Conservation (phyloP, 2,797 vertebrate genomes). For the Sebastes itinus region DNA sequence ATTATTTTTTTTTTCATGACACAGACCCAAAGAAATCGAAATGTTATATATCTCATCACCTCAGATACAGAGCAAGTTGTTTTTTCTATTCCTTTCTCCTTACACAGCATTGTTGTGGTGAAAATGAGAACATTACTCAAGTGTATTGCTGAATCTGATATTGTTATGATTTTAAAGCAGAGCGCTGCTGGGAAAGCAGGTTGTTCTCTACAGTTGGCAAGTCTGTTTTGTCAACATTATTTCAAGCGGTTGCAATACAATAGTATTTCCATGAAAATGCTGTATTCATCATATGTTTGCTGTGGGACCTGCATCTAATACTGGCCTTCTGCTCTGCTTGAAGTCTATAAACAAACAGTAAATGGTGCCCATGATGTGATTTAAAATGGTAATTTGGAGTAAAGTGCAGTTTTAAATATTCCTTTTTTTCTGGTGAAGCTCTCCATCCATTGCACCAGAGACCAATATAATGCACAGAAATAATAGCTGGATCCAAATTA, state of each 20-base stretch:
- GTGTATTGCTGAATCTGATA: conserved; percentile 40
- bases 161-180: conserved; percentile 40
- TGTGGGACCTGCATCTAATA: conserved; percentile 17
- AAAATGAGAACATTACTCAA: conserved; percentile 39
- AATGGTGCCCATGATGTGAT: conserved; percentile 17
- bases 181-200: conserved; percentile 20
- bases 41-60: conserved; percentile 3
- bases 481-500: neutral
- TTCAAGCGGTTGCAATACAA: conserved; percentile 30
- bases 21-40: neutral
- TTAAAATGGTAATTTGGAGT: conserved; percentile 21
- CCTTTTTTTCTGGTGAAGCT: neutral
- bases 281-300: conserved; percentile 27
- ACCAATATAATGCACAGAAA: neutral
- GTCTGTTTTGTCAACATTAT: conserved; percentile 65
- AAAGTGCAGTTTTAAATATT: neutral
- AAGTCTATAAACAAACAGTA: conserved; percentile 13
- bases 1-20: neutral
- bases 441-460: neutral
- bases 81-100: conserved; percentile 9
- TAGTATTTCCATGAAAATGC: conserved; percentile 33
- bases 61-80: neutral
- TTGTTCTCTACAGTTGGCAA: conserved; percentile 29
- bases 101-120: conserved; percentile 5
- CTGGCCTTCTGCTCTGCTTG: neutral